Percentiles rank a stretch among this genome's conserved stretches.
phyloP scores from a whole-genome alignment of 2,888 invertebrate species.

The Epsilonema sp. region DNA sequence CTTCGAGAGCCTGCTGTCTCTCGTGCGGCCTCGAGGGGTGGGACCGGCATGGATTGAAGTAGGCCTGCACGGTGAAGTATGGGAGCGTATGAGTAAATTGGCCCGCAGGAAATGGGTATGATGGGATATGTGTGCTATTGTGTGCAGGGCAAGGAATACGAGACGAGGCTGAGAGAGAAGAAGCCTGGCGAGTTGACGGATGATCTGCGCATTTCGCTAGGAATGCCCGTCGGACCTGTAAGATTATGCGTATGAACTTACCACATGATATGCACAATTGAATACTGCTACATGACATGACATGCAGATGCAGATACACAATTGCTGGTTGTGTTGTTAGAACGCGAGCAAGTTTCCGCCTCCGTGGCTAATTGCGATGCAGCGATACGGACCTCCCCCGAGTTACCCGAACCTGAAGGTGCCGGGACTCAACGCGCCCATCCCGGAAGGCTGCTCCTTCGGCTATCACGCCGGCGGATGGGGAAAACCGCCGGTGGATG shows the following conservation, averaged over 20 bases:
- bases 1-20: too few species aligned
- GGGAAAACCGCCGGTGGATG: constrained; percentile 99
- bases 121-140: too few species aligned
- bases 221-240: constrained; percentile 86
- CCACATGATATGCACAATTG: neutral
- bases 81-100: too few species aligned
- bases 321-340: too few species aligned
- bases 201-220: constrained; percentile 79
- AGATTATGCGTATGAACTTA: constrained; percentile 5
- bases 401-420: constrained; percentile 96
- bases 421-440: constrained; percentile 88
- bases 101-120: too few species aligned
- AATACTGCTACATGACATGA: neutral
- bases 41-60: too few species aligned
- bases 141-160: constrained; percentile 71
- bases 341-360: constrained; percentile 47
- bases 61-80: too few species aligned
- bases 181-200: constrained; percentile 94
- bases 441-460: constrained; percentile 80
- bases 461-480: constrained; percentile 98
- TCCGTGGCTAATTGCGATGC: constrained; percentile 90
- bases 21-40: too few species aligned
- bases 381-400: constrained; percentile 93
- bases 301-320: too few species aligned
- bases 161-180: constrained; percentile 87